These are phyloP conservation scores for Cydia splendana DNA, from an alignment of 1,140 invertebrate species.

Conservation along the genomic window DNA sequence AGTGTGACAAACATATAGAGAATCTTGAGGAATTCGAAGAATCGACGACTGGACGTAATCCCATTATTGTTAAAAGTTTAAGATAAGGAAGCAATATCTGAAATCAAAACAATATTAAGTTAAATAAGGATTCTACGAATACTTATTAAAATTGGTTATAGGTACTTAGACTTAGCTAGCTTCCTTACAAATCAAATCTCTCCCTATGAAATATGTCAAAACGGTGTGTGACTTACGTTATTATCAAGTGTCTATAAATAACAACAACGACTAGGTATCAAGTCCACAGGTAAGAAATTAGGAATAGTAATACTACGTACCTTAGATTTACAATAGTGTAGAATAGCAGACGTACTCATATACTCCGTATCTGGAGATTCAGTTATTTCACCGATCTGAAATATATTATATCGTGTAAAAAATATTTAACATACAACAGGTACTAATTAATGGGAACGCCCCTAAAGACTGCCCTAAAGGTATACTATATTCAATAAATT, in stretches of 20 bases:
- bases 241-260: no score
- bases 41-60: conserved; percentile 85
- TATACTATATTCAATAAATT: conserved; percentile 22
- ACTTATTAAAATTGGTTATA: no score
- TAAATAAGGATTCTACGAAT: not conserved
- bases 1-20: conserved; percentile 82
- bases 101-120: conserved; percentile 43
- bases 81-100: conserved; percentile 88
- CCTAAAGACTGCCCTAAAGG: not conserved
- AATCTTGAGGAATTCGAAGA: conserved; percentile 80
- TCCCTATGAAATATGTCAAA: no score
- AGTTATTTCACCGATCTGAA: conserved; percentile 83
- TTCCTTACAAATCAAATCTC: no score
- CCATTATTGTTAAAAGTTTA: conserved; percentile 85
- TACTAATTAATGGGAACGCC: not conserved
- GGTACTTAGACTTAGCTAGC: no score
- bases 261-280: no score
- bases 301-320: conserved; percentile 54
- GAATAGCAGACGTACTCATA: conserved; percentile 86
- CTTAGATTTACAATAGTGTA: conserved; percentile 89
- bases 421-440: not conserved
- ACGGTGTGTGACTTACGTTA: no score
- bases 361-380: conserved; percentile 84
- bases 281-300: not conserved
- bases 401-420: conserved; percentile 27